Evolutionary conservation across 2,797 vertebrate genomes (phyloP).

Genomic region (Nasua narica): DNA sequence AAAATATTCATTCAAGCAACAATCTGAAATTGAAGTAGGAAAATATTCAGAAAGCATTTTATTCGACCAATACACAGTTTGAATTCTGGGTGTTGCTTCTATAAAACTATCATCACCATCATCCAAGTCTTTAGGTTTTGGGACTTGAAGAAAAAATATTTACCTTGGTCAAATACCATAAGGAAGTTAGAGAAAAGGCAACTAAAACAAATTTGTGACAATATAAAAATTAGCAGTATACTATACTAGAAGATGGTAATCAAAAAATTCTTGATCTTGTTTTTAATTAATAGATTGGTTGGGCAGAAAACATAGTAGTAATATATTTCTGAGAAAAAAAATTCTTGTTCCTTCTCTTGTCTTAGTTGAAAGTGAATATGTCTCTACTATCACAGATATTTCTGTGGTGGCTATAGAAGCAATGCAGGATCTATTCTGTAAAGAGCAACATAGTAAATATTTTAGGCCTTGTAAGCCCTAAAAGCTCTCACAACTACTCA

Average conservation of each 20-base stretch:
- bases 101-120: background rate
- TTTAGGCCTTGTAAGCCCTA: background rate
- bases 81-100: background rate
- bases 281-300: background rate
- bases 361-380: background rate
- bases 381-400: background rate
- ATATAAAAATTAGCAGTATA: background rate
- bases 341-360: background rate
- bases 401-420: accelerated
- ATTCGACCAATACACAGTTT: background rate
- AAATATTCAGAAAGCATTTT: background rate
- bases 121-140: background rate
- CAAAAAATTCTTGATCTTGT: background rate
- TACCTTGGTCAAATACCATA: background rate
- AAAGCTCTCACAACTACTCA: background rate
- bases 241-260: background rate
- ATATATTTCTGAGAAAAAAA: background rate
- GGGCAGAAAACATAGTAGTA: background rate
- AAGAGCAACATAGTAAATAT: background rate
- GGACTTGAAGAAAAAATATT: background rate
- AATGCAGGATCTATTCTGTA: background rate
- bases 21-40: background rate
- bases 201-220: background rate
- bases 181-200: background rate
- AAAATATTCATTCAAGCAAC: background rate